A percentile compares a stretch with the other conserved stretches of the same genome.
These are phyloP conservation scores for Molorchus minor DNA, from an alignment of 2,888 invertebrate genomes.

Conservation along the genomic window DNA sequence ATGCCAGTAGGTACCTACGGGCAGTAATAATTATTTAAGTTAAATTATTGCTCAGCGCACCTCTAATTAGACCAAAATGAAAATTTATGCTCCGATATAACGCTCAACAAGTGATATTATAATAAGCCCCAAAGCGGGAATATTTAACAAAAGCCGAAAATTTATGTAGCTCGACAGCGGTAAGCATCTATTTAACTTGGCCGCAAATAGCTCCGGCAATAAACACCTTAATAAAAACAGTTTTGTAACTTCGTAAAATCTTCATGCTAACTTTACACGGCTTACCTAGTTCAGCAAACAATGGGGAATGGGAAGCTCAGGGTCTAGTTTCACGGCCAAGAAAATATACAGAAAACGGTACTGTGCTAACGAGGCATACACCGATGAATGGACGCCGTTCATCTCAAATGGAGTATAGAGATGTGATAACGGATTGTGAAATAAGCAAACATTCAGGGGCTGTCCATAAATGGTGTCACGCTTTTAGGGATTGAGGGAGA, in stretches of 20 bases:
- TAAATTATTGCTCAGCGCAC: neutral
- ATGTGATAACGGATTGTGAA: too few species aligned
- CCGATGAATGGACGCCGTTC: neutral
- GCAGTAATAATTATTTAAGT: too few species aligned
- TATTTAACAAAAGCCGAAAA: conserved; percentile 1
- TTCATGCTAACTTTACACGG: conserved; percentile 8
- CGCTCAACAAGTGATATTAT: conserved; percentile 29
- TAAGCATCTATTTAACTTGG: conserved; percentile 8
- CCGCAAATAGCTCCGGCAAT: neutral
- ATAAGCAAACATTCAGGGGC: too few species aligned
- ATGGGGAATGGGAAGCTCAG: neutral
- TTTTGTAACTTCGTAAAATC: conserved; percentile 5
- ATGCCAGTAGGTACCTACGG: too few species aligned
- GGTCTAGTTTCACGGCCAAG: neutral
- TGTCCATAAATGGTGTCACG: too few species aligned
- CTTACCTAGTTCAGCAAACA: conserved; percentile 14
- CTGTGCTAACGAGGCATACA: neutral
- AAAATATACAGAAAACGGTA: neutral
- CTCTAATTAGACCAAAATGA: neutral
- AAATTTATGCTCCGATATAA: conserved; percentile 9
- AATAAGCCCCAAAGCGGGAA: conserved; percentile 9
- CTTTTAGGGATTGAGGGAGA: too few species aligned
- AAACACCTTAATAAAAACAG: conserved; percentile 11
- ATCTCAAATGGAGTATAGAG: too few species aligned
- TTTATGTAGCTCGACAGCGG: conserved; percentile 5